Conservation (phyloP, 2,113 vertebrate species). For the Psophia crepitans region DNA sequence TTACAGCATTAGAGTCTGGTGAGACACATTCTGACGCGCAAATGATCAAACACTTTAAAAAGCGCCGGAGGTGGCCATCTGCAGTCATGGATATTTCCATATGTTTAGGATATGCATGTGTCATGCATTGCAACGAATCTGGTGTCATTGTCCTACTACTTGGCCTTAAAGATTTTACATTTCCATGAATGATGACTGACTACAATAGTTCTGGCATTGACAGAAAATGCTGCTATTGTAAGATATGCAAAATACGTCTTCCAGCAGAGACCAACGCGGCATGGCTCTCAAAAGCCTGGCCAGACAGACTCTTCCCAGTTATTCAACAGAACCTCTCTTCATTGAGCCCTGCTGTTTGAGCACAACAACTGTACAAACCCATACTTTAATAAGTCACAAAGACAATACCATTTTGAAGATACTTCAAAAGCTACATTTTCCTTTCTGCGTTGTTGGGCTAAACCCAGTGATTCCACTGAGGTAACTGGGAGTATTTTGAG, state of each 20-base stretch:
- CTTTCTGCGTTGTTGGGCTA: neutral
- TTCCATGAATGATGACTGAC: constrained; percentile 65
- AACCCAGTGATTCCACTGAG: neutral
- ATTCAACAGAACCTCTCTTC: neutral
- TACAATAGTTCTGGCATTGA: constrained; percentile 47
- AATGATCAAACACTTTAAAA: constrained; percentile 7
- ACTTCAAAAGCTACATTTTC: neutral
- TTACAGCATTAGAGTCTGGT: neutral
- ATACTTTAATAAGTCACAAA: neutral
- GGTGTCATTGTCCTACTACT: constrained; percentile 26
- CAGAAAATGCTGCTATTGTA: constrained; percentile 21
- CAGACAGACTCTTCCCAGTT: neutral
- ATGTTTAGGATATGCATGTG: neutral
- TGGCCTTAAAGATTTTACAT: constrained; percentile 38
- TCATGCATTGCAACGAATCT: neutral
- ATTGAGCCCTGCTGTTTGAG: neutral
- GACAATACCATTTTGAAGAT: neutral
- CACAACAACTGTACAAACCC: neutral
- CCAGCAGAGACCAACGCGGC: constrained; percentile 10
- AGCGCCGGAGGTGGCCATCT: constrained; percentile 38
- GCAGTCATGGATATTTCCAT: constrained; percentile 36
- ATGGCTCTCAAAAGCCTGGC: constrained; percentile 21
- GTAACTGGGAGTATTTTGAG: neutral
- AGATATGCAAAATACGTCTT: constrained; percentile 46
- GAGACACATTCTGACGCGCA: neutral